phyloP scores from a whole-genome alignment of 2,797 vertebrate species.

The Syndactyla subalaris region DNA sequence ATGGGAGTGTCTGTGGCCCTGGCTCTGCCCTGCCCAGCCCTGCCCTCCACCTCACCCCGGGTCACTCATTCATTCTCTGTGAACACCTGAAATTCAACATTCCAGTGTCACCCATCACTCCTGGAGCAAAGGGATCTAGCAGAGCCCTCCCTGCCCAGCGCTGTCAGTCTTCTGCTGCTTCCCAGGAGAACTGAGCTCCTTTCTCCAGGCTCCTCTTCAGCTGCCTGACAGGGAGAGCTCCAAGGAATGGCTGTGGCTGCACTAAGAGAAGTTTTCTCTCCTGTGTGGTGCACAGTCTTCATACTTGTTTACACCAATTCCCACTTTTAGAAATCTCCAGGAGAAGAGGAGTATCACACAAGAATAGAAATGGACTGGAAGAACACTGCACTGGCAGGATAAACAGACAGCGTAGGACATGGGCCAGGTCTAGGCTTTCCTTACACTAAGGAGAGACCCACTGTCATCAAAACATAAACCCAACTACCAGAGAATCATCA shows the following conservation, averaged over 20 bases:
- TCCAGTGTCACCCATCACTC: not conserved
- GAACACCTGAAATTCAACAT: not conserved
- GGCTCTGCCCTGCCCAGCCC: not conserved
- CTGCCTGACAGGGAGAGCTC: rapidly evolving
- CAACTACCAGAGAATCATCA: not conserved
- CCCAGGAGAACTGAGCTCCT: not conserved
- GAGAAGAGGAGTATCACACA: not conserved
- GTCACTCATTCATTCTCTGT: not conserved
- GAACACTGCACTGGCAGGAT: not conserved
- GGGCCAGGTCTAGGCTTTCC: not conserved
- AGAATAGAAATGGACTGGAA: not conserved
- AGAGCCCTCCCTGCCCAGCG: not conserved
- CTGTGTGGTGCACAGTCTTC: too few relatives aligned
- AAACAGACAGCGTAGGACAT: not conserved
- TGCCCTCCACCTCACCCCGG: not conserved
- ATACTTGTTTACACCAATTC: not conserved
- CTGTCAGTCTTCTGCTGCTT: rapidly evolving
- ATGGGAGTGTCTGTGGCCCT: rapidly evolving
- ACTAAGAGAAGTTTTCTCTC: not conserved
- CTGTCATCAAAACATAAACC: not conserved
- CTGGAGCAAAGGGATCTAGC: not conserved
- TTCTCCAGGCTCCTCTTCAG: not conserved
- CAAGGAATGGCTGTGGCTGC: rapidly evolving
- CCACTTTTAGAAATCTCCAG: not conserved
- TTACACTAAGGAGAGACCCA: not conserved